Conservation (phyloP, 2,888 invertebrate genomes). For the Choristoneura rosaceana region DNA sequence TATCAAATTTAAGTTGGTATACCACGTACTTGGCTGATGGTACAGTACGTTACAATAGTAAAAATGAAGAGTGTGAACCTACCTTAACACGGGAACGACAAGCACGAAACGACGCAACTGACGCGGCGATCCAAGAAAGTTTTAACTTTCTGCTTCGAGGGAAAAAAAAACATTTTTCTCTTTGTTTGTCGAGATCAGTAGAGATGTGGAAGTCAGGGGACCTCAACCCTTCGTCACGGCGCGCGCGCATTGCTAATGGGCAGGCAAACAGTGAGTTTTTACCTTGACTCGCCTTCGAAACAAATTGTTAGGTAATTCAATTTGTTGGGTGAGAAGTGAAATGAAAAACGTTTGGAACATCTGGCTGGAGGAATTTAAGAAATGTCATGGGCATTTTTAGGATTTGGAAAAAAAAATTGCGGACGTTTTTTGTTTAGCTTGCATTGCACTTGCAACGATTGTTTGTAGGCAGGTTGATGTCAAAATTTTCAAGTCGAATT, state of each 20-base stretch:
- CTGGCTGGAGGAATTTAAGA: constrained; percentile 25
- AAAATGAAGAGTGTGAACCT: too few relatives aligned
- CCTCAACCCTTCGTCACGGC: constrained; percentile 77
- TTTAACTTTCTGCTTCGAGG: background rate
- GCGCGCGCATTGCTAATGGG: constrained; percentile 71
- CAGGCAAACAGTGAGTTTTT: constrained; percentile 68
- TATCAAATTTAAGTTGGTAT: too few relatives aligned
- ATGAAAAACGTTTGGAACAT: constrained; percentile 38
- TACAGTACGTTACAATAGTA: too few relatives aligned
- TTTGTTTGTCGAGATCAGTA: constrained; percentile 43
- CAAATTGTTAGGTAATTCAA: constrained; percentile 48
- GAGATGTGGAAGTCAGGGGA: constrained; percentile 52
- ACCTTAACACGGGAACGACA: constrained; percentile 14
- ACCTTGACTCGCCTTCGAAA: constrained; percentile 44
- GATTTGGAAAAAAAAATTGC: background rate
- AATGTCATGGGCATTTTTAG: background rate
- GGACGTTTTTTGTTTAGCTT: too few relatives aligned
- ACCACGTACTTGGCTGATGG: too few relatives aligned
- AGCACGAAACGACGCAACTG: constrained; percentile 12
- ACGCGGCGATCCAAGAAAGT: background rate
- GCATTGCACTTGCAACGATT: too few relatives aligned
- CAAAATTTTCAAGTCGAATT: too few relatives aligned
- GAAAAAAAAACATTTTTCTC: constrained; percentile 37
- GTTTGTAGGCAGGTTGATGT: too few relatives aligned
- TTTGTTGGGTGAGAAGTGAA: constrained; percentile 45